Conservation (phyloP, 1,140 invertebrate genomes). For the Panulirus ornatus region DNA sequence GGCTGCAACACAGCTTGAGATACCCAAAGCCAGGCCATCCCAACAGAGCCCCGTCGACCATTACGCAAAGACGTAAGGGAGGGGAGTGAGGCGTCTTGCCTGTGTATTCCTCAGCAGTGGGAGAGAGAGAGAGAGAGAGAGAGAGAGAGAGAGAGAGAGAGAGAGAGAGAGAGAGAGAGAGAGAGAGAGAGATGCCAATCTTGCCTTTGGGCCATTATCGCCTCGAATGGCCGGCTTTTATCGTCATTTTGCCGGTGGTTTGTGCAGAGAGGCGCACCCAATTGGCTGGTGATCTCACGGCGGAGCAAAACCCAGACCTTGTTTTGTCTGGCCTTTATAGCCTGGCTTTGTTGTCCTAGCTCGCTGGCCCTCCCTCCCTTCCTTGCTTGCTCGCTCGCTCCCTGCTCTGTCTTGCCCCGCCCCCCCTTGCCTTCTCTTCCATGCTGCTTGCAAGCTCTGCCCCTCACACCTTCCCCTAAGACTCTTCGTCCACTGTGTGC, state of each 20-base stretch:
- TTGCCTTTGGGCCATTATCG: neutral
- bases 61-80: no score
- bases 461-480: no score
- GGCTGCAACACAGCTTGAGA: no score
- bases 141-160: neutral
- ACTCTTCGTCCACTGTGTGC: no score
- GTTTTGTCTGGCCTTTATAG: neutral
- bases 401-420: neutral
- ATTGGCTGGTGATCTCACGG: neutral
- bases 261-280: neutral
- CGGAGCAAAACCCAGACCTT: neutral
- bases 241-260: conserved; percentile 12
- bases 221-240: neutral
- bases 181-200: neutral
- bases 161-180: neutral
- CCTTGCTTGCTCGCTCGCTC: no score
- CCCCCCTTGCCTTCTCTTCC: neutral
- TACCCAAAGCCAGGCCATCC: no score
- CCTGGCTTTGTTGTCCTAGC: neutral
- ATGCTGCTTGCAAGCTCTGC: no score
- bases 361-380: neutral
- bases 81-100: no score
- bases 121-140: neutral
- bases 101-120: neutral
- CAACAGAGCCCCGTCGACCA: no score